Percentiles rank a stretch among this genome's conserved stretches.
These are phyloP conservation scores for Pollenia angustigena DNA, from an alignment of 2,888 invertebrate genomes.

Conservation along the genomic window DNA sequence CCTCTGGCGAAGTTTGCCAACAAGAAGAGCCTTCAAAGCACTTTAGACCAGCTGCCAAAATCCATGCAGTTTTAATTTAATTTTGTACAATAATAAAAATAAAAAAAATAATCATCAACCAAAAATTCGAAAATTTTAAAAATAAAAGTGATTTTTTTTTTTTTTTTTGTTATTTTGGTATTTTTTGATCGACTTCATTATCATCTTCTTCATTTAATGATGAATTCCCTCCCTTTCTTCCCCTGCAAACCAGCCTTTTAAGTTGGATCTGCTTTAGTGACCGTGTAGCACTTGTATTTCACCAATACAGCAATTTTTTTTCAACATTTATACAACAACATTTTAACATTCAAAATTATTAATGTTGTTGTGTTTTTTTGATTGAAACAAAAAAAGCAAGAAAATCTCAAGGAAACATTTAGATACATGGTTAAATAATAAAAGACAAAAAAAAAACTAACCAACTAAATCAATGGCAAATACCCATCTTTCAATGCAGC, in stretches of 20 bases:
- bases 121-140: conserved; percentile 24
- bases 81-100: conserved; percentile 36
- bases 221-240: neutral
- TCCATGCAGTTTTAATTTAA: conserved; percentile 64
- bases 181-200: conserved; percentile 34
- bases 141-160: conserved; percentile 9
- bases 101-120: conserved; percentile 30
- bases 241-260: neutral
- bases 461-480: conserved; percentile 62
- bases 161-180: conserved; percentile 26
- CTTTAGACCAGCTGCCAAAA: conserved; percentile 67
- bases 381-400: conserved; percentile 45
- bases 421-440: conserved; percentile 25
- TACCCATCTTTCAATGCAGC: conserved; percentile 61
- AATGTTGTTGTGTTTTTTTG: conserved; percentile 33
- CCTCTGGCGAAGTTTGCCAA: conserved; percentile 30
- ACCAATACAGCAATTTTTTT: conserved; percentile 19
- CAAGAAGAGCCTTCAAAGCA: conserved; percentile 66
- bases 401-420: conserved; percentile 82
- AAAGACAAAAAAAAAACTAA: conserved; percentile 37
- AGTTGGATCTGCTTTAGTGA: conserved; percentile 19
- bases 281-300: conserved; percentile 70
- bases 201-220: conserved; percentile 62
- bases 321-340: conserved; percentile 50
- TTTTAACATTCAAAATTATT: conserved; percentile 55